Percentiles rank a stretch among this genome's conserved stretches.
Conservation (phyloP, 1,140 invertebrate species). For the Alviniconcha marisindica region DNA sequence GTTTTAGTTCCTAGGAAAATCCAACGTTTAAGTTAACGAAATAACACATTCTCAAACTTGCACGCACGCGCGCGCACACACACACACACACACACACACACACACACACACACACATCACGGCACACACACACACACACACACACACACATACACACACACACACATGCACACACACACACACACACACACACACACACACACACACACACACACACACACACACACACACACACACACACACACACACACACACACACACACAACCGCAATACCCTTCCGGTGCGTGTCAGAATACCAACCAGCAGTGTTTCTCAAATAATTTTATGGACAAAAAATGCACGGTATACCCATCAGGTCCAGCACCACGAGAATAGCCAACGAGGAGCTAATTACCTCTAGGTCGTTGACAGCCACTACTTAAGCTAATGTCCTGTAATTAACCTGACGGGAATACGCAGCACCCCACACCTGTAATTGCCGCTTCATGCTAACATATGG, state of each 20-base stretch:
- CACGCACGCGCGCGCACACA: conserved; percentile 20
- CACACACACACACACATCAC: background rate
- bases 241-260: background rate
- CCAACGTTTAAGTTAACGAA: too few relatives aligned
- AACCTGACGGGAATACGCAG: too few relatives aligned
- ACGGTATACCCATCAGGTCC: background rate
- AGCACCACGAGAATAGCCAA: background rate
- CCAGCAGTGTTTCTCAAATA: too few relatives aligned
- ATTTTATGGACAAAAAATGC: too few relatives aligned
- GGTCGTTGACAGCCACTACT: too few relatives aligned
- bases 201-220: background rate
- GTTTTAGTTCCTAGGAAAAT: too few relatives aligned
- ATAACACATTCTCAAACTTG: too few relatives aligned
- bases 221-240: background rate
- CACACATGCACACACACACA: background rate
- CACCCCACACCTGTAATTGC: too few relatives aligned
- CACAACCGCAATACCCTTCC: background rate
- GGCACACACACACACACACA: background rate
- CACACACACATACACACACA: background rate
- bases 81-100: background rate
- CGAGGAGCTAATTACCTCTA: too few relatives aligned
- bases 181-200: background rate
- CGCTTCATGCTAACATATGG: too few relatives aligned
- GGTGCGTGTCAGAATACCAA: background rate
- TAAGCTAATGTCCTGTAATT: too few relatives aligned